phyloP scores from a whole-genome alignment of 1,140 invertebrate species.

The Eueides isabella region DNA sequence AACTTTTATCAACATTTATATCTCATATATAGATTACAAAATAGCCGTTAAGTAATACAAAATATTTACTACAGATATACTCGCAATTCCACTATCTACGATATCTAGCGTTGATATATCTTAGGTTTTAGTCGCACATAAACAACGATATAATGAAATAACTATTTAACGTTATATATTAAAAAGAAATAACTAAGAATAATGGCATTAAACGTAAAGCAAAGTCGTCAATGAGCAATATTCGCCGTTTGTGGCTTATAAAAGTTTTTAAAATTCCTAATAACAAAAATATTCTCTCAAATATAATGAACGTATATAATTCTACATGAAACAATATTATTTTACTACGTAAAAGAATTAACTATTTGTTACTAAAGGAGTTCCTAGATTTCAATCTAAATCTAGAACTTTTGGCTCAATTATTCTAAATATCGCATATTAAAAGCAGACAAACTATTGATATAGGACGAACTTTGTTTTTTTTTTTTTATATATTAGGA shows the following conservation, averaged over 20 bases:
- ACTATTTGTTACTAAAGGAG: slow-evolving; percentile 17
- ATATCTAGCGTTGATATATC: slow-evolving; percentile 57
- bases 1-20: slow-evolving; percentile 43
- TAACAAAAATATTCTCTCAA: slow-evolving; percentile 45
- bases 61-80: slow-evolving; percentile 51
- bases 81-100: slow-evolving; percentile 61
- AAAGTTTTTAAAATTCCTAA: slow-evolving; percentile 1
- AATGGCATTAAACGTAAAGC: not conserved
- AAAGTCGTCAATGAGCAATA: not conserved
- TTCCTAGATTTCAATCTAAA: slow-evolving; percentile 15
- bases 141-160: slow-evolving; percentile 5
- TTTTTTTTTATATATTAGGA: slow-evolving; percentile 51
- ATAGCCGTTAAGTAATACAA: slow-evolving; percentile 63
- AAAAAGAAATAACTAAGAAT: not conserved
- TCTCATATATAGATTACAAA: slow-evolving; percentile 61
- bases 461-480: slow-evolving; percentile 57
- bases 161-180: not conserved
- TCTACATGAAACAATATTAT: too few species aligned
- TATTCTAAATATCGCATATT: slow-evolving; percentile 34
- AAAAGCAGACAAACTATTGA: slow-evolving; percentile 38
- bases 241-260: not conserved
- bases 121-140: slow-evolving; percentile 13
- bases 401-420: slow-evolving; percentile 24
- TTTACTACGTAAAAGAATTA: too few species aligned
- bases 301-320: slow-evolving; percentile 13